A percentile compares a stretch with the other conserved stretches of the same genome.
Evolutionary conservation across 2,888 invertebrate species (phyloP).

Genomic region (Beris chalybata): DNA sequence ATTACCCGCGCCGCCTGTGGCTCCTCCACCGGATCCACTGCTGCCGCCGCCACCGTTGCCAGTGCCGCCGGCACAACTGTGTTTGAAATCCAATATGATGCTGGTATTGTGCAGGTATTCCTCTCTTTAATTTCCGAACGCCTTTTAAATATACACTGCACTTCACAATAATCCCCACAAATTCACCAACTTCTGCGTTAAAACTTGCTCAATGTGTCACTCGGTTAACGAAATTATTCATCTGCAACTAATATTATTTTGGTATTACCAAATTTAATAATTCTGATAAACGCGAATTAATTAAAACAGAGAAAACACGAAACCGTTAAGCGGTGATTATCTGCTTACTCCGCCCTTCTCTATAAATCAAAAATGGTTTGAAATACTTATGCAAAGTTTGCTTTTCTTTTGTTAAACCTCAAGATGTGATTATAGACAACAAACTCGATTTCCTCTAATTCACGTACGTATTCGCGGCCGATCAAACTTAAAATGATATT

Average conservation of each 20-base stretch:
- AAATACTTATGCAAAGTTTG: conserved; percentile 28
- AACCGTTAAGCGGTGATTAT: too few relatives aligned
- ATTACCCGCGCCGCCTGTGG: conserved; percentile 33
- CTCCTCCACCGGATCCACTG: conserved; percentile 39
- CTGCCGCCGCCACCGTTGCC: conserved; percentile 64
- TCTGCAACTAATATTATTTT: too few relatives aligned
- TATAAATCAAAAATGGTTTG: too few relatives aligned
- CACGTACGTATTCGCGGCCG: conserved; percentile 56
- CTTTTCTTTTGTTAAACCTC: conserved; percentile 18
- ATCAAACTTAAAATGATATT: conserved; percentile 58
- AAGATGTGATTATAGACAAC: conserved; percentile 32
- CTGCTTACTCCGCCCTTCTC: too few relatives aligned
- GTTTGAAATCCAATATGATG: conserved; percentile 85
- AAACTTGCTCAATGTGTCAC: too few relatives aligned
- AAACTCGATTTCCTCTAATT: conserved; percentile 39
- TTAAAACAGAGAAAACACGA: too few relatives aligned
- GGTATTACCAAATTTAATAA: too few relatives aligned
- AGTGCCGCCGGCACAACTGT: conserved; percentile 70
- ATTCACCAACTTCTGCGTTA: too few relatives aligned
- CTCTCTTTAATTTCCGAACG: neutral
- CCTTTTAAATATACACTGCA: too few relatives aligned
- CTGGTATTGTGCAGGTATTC: conserved; percentile 50
- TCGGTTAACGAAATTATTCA: too few relatives aligned
- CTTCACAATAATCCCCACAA: too few relatives aligned
- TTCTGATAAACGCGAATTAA: too few relatives aligned